Percentiles rank a stretch among this genome's conserved stretches.
phyloP scores from a whole-genome alignment of 2,113 vertebrate species.

The Sander vitreus region DNA sequence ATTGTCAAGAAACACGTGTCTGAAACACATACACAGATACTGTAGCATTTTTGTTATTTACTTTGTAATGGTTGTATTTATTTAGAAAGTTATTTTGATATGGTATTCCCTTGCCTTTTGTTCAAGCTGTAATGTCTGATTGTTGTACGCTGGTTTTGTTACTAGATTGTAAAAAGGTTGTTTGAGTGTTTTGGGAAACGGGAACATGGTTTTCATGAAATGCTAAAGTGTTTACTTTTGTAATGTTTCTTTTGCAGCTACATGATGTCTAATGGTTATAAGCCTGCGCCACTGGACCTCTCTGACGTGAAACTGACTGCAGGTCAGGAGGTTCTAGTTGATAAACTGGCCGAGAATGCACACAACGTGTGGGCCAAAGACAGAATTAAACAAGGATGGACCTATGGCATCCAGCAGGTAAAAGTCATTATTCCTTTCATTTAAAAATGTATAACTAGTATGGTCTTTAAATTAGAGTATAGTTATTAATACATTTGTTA shows the following conservation, averaged over 20 bases:
- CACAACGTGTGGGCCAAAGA: slow-evolving; percentile 99
- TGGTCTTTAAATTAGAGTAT: background rate
- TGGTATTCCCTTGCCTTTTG: background rate
- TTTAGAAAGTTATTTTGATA: background rate
- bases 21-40: background rate
- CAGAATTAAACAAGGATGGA: slow-evolving; percentile 99
- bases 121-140: background rate
- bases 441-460: background rate
- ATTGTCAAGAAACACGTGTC: too few species aligned
- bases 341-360: slow-evolving; percentile 98
- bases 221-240: background rate
- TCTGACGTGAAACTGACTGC: slow-evolving; percentile 93
- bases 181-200: background rate
- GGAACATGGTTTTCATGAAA: background rate
- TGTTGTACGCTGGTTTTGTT: background rate
- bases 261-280: slow-evolving; percentile 96
- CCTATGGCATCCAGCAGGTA: slow-evolving; percentile 99
- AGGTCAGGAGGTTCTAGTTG: slow-evolving; percentile 96
- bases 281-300: slow-evolving; percentile 96
- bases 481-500: background rate
- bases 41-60: background rate
- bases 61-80: background rate
- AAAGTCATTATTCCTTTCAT: background rate
- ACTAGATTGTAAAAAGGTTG: too few species aligned
- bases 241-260: slow-evolving; percentile 86